A percentile compares a stretch with the other conserved stretches of the same genome.
Evolutionary conservation across 2,113 vertebrate species (phyloP).

Genomic region (Glaucomys volans): DNA sequence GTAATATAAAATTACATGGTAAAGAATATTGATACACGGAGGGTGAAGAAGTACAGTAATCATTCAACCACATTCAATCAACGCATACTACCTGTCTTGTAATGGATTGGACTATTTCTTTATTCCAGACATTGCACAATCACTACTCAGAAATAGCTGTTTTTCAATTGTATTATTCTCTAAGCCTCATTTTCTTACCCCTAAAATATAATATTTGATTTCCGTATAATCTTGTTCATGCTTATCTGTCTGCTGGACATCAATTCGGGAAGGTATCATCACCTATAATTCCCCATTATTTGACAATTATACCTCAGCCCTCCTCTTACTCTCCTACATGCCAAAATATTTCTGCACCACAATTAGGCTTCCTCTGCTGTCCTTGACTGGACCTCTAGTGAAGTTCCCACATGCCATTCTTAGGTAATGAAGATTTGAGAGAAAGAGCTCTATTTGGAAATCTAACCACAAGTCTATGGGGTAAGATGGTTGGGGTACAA

Average conservation of each 20-base stretch:
- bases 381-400: background rate
- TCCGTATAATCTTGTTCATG: background rate
- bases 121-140: background rate
- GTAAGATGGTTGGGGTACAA: background rate
- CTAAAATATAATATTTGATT: slow-evolving; percentile 7
- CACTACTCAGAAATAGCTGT: background rate
- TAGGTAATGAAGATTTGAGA: slow-evolving; percentile 14
- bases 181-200: background rate
- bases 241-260: background rate
- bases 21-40: background rate
- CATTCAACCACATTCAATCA: background rate
- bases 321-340: background rate
- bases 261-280: background rate
- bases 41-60: background rate
- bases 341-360: background rate
- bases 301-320: background rate
- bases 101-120: background rate
- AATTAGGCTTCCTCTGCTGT: background rate
- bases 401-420: background rate
- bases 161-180: slow-evolving; percentile 24
- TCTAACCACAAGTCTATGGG: background rate
- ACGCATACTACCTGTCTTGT: background rate
- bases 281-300: background rate
- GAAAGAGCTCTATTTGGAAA: background rate
- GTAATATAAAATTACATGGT: background rate